phyloP scores from a whole-genome alignment of 1,140 invertebrate species.

The Nylanderia fulva region DNA sequence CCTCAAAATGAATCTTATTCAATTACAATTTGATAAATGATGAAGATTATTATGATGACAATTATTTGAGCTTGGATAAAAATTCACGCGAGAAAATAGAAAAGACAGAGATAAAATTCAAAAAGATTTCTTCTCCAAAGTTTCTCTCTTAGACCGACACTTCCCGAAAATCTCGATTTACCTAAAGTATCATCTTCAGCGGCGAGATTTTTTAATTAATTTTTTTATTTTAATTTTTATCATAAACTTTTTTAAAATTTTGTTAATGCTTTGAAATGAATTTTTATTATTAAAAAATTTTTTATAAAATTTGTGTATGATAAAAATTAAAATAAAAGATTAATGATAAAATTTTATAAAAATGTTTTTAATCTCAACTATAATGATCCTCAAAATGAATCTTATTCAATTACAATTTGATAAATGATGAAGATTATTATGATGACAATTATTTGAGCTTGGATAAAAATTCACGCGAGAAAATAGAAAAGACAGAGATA shows the following conservation, averaged over 20 bases:
- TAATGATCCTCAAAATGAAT: neutral
- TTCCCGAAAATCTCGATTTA: neutral
- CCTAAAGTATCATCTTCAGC: neutral
- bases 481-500: neutral
- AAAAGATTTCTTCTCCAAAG: constrained; percentile 52
- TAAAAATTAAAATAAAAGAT: no score
- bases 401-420: neutral
- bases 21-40: neutral
- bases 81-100: neutral
- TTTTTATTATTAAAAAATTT: no score
- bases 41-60: neutral
- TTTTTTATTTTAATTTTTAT: no score
- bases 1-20: neutral
- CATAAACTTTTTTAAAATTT: no score
- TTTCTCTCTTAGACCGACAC: constrained; percentile 19
- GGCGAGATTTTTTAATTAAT: no score
- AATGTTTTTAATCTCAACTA: neutral
- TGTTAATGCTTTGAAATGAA: no score
- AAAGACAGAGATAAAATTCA: constrained; percentile 25
- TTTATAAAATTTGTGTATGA: no score
- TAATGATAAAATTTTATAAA: no score
- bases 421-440: neutral
- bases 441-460: neutral
- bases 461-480: neutral
- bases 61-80: neutral